Evolutionary conservation across 2,797 vertebrate species (phyloP), one percentile per base, ranked within the genome.

Genomic region (Phaenicophaeus curvirostris): DNA sequence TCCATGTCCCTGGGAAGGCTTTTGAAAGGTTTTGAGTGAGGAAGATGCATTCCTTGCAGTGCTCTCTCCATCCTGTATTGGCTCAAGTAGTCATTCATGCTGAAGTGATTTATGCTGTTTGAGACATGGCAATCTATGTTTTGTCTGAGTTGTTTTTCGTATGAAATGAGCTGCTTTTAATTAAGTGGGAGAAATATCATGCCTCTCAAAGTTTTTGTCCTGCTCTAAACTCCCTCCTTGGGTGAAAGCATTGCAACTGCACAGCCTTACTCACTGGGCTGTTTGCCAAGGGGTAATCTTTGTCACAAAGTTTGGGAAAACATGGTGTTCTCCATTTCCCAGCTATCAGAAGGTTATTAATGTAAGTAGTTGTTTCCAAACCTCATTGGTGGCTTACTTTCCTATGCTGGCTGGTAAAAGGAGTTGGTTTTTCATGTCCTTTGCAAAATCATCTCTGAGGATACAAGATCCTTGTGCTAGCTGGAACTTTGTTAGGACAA

Each of bases 1-100:
- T 33, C 42, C 0, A 0, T 3, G 6, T 31, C 13, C 14, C 6
- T 31, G 15, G 61, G n/a, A 28, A 87, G 8, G 23, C 15, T 76
- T 83, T 30, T 30, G 53, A 18, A 51, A 77, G 28, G 17, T 57
- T 85, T 88, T 63, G 23, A 15, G 44, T 30, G 30, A 71, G 33
- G 15, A 37, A 54, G 11, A 11, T 6, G 69, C 20, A 5, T 35
- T 72, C 24, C 37, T 42, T 81, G 54, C 15, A 65, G n/a, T 31
- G 27, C 6, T 54, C 8, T 33, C 20, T 53, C 63, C 7, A 10
- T 33, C 30, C 27, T 85, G 13, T 63, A 41, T 17, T 13, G 10
- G 28, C 46, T 90, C 10, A 46, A 0, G 1, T 35, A 90, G 39
- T 51, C 4, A 28, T 31, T 25, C 2, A 0, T n/a, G 35, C 72